Conservation (phyloP, 1,140 invertebrate genomes). For the Chrysopa pallens region DNA sequence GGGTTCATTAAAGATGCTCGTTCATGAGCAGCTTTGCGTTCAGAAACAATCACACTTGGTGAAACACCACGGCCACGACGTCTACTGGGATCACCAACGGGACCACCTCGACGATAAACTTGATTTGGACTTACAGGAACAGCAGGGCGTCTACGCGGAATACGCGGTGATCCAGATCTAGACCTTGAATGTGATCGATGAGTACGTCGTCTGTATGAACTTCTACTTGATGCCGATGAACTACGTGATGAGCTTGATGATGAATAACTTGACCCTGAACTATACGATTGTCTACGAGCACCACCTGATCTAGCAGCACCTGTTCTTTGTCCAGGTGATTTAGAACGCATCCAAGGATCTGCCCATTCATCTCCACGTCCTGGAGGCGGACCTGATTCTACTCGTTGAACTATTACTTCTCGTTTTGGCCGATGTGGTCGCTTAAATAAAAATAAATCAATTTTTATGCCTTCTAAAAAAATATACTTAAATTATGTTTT, state of each 20-base stretch:
- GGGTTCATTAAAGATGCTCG: constrained; percentile 48
- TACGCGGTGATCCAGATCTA: constrained; percentile 3
- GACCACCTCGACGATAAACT: not conserved
- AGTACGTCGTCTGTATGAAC: constrained; percentile 24
- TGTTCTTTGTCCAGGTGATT: constrained; percentile 36
- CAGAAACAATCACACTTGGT: constrained; percentile 36
- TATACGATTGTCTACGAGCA: constrained; percentile 40
- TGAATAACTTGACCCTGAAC: constrained; percentile 57
- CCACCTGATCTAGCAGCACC: constrained; percentile 23
- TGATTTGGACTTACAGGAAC: constrained; percentile 3
- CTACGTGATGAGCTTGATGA: constrained; percentile 24
- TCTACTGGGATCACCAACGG: not conserved
- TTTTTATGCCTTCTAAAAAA: no score
- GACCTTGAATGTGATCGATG: constrained; percentile 17
- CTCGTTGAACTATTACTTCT: constrained; percentile 60
- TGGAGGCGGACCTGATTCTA: constrained; percentile 28
- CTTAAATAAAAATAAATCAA: constrained; percentile 9
- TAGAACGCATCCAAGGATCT: constrained; percentile 79
- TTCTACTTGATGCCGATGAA: not conserved
- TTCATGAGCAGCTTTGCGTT: constrained; percentile 33
- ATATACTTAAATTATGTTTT: no score
- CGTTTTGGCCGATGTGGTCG: constrained; percentile 44
- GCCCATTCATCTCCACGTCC: constrained; percentile 71
- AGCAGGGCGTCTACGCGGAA: not conserved
- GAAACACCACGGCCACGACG: constrained; percentile 15